Conservation (phyloP, 2,888 invertebrate genomes). For the Nematopogon swammerdamellus region DNA sequence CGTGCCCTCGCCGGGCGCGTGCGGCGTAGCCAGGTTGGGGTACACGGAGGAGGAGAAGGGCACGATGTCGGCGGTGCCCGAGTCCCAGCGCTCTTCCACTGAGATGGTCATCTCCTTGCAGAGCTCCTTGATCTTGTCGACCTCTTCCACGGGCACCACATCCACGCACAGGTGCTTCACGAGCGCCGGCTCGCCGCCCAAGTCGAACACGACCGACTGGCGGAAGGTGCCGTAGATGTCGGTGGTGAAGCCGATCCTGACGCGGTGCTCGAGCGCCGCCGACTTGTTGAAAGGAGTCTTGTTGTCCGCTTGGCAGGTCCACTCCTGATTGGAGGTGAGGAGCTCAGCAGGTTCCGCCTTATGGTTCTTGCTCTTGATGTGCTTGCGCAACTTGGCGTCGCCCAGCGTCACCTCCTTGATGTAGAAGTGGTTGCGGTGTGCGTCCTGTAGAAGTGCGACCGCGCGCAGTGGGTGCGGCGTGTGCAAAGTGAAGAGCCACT, state of each 20-base stretch:
- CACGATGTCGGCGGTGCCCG: slow-evolving; percentile 49
- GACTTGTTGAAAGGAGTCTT: slow-evolving; percentile 13
- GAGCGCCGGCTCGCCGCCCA: slow-evolving; percentile 61
- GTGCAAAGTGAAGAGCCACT: slow-evolving; percentile 59
- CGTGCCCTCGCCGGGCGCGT: slow-evolving; percentile 33
- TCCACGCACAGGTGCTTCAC: slow-evolving; percentile 72
- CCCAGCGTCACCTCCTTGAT: slow-evolving; percentile 45
- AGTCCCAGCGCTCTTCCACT: slow-evolving; percentile 61
- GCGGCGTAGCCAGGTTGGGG: slow-evolving; percentile 40
- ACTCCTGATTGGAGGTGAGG: slow-evolving; percentile 51
- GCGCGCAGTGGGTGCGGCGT: slow-evolving; percentile 53
- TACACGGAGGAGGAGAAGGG: slow-evolving; percentile 54
- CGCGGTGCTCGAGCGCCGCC: slow-evolving; percentile 30
- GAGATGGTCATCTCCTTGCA: slow-evolving; percentile 60
- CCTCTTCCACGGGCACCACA: slow-evolving; percentile 66
- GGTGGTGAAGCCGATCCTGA: slow-evolving; percentile 60
- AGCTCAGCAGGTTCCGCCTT: slow-evolving; percentile 21
- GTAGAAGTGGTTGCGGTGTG: slow-evolving; percentile 64
- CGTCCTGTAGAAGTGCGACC: slow-evolving; percentile 67
- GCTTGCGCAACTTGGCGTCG: slow-evolving; percentile 12
- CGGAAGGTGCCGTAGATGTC: slow-evolving; percentile 75
- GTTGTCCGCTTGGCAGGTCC: slow-evolving; percentile 26
- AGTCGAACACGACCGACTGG: slow-evolving; percentile 74
- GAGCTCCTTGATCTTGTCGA: slow-evolving; percentile 61
- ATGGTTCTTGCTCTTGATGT: slow-evolving; percentile 8